phyloP scores from a whole-genome alignment of 2,113 vertebrate genomes.

The Tapirus terrestris region DNA sequence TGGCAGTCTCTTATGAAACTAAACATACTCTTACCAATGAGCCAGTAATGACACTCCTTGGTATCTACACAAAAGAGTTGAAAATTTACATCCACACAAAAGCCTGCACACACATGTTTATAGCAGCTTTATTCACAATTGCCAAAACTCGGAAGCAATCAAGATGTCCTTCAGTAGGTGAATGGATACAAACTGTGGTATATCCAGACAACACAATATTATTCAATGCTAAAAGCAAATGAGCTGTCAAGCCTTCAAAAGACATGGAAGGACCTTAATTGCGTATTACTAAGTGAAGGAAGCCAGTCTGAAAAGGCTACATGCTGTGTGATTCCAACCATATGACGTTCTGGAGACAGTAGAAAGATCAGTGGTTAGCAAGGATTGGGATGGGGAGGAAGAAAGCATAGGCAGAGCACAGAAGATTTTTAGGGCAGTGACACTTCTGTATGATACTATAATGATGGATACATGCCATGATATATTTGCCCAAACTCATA shows the following conservation, averaged over 20 bases:
- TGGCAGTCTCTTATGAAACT: not conserved
- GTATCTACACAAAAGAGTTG: not conserved
- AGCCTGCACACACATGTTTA: not conserved
- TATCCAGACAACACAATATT: not conserved
- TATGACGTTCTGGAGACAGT: not conserved
- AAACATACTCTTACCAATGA: not conserved
- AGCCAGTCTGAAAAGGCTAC: not conserved
- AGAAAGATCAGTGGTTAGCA: not conserved
- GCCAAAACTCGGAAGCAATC: not conserved
- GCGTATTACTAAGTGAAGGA: not conserved
- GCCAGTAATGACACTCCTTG: not conserved
- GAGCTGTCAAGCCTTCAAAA: not conserved
- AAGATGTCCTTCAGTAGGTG: not conserved
- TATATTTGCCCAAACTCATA: not conserved
- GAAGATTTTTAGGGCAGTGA: not conserved
- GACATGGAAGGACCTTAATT: not conserved
- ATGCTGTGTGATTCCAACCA: not conserved
- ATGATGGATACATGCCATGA: not conserved
- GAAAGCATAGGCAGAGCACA: not conserved
- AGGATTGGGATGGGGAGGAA: not conserved
- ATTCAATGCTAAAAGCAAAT: not conserved
- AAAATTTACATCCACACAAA: not conserved
- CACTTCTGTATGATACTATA: not conserved
- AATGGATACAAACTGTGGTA: not conserved
- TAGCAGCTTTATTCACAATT: not conserved